phyloP scores from a whole-genome alignment of 2,888 invertebrate species.

The Xestia ashworthii region DNA sequence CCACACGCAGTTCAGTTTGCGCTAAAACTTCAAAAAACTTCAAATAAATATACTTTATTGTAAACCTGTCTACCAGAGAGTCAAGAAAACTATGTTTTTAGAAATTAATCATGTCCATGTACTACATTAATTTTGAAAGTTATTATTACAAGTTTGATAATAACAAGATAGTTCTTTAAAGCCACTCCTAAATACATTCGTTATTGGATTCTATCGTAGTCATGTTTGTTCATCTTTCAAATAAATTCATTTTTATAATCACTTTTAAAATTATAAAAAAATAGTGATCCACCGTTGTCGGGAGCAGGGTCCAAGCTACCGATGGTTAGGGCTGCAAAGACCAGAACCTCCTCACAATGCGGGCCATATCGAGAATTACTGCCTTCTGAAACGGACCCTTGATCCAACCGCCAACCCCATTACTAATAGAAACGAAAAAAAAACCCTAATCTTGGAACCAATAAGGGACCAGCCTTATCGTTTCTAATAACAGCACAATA shows the following conservation, averaged over 20 bases:
- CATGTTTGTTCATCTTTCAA: too few relatives aligned
- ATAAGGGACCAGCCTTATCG: background rate
- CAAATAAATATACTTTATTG: too few relatives aligned
- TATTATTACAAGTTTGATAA: background rate
- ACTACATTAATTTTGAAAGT: background rate
- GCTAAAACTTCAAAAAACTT: background rate
- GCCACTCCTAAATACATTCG: background rate
- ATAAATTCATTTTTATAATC: too few relatives aligned
- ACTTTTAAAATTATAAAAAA: too few relatives aligned
- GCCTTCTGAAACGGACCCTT: too few relatives aligned
- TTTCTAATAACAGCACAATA: conserved; percentile 10
- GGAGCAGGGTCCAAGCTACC: background rate
- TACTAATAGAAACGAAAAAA: background rate
- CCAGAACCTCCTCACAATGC: too few relatives aligned
- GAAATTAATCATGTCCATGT: background rate
- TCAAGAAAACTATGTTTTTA: background rate
- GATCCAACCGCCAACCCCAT: too few relatives aligned
- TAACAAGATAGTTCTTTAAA: background rate
- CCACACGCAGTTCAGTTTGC: background rate
- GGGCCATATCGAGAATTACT: too few relatives aligned
- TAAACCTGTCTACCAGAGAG: background rate
- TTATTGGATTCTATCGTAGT: background rate
- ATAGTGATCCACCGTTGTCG: background rate
- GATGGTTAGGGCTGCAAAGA: too few relatives aligned
- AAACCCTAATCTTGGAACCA: background rate